Conservation (phyloP, 2,888 invertebrate genomes). For the Coelopa pilipes region DNA sequence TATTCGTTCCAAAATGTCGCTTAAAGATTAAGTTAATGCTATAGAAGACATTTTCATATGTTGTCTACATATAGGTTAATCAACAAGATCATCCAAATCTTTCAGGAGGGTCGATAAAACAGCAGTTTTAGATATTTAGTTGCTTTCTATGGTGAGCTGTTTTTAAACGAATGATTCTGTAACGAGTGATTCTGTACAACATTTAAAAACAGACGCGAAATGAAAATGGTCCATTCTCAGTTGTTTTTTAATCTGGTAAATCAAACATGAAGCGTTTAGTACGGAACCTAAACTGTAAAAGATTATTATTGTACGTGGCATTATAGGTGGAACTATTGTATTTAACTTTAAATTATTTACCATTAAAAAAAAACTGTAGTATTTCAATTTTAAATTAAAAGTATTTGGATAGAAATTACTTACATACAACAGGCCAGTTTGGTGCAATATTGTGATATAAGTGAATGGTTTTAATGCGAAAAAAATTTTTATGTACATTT, state of each 20-base stretch:
- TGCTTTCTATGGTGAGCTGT: not conserved
- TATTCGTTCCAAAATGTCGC: not conserved
- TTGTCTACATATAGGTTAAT: too few species aligned
- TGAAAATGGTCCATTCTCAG: too few species aligned
- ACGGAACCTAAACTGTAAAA: conserved; percentile 35
- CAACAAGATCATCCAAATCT: too few species aligned
- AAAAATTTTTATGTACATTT: conserved; percentile 23
- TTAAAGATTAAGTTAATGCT: not conserved
- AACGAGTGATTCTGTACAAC: too few species aligned
- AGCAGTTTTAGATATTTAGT: not conserved
- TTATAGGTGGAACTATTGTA: not conserved
- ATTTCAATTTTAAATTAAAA: not conserved
- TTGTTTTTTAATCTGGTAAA: too few species aligned
- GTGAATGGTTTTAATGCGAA: conserved; percentile 37
- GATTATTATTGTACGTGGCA: conserved; percentile 22
- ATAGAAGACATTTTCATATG: not conserved
- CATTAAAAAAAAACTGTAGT: too few species aligned
- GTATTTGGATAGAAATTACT: conserved; percentile 18
- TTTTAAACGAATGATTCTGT: too few species aligned
- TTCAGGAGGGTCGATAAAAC: too few species aligned
- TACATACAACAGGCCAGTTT: conserved; percentile 58
- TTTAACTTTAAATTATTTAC: too few species aligned
- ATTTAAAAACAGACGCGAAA: too few species aligned
- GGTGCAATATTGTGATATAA: conserved; percentile 67
- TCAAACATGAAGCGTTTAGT: not conserved